Evolutionary conservation across 2,888 invertebrate genomes (phyloP), one percentile per base, ranked within the genome.

Genomic region (Clunio marinus): DNA sequence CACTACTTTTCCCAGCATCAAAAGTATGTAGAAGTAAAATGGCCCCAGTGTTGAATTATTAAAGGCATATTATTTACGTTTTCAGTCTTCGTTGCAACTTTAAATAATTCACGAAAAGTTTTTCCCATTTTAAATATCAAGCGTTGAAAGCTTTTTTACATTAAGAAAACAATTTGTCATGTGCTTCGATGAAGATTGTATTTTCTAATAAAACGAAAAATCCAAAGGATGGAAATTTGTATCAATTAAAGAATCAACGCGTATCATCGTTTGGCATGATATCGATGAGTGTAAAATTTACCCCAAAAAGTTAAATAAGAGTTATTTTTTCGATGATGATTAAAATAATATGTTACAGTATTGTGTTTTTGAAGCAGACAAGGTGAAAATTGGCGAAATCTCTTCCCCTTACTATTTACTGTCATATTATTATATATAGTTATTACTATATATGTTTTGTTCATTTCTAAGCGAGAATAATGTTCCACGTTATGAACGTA

Each of bases 281-380:
- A 57, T 2, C n/a, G 32, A 66, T 55, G 32, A n/a, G n/a, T n/a
- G n/a, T n/a, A n/a, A n/a, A n/a, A n/a, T n/a, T n/a, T n/a, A n/a
- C 55, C 66, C 35, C 55, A 66, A 66, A 66, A 66, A 55, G 66
- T 66, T 66, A 66, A 66, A 55, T 66, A 66, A 66, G n/a, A 55
- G 35, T 66, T 27, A 57, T 57, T 57, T 51, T n/a, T 57, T 57
- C 25, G 27, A 57, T 57, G 57, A 57, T 57, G 57, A 57, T 57
- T 57, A 57, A 57, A 57, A 27, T 27, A 22, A 57, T 32, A 32
- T 32, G 4, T 10, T 27, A 27, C 57, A 27, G 51, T 22, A 20
- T 32, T 51, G 20, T 17, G 51, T 22, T 24, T n/a, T n/a, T n/a
- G n/a, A n/a, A 7, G 32, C 32, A 10, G 25, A 27, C 25, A 46